Conservation (phyloP, 2,113 vertebrate species). For the Elephas maximus region DNA sequence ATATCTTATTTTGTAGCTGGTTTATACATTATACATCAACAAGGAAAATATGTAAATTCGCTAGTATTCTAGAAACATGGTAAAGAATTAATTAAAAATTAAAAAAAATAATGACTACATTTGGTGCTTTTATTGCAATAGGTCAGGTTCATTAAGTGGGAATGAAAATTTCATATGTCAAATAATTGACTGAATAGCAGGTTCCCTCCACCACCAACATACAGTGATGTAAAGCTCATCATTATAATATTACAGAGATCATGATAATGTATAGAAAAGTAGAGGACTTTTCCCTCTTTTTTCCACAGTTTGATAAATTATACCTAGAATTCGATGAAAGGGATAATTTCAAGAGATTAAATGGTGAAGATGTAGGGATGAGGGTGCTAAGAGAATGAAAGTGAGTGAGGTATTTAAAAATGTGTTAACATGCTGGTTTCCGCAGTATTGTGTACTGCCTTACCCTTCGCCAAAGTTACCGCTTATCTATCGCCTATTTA, state of each 20-base stretch:
- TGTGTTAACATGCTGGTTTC: neutral
- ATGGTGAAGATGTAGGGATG: neutral
- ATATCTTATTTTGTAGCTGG: neutral
- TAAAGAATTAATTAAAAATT: constrained; percentile 7
- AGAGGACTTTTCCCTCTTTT: neutral
- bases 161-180: neutral
- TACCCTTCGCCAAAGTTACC: no score
- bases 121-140: neutral
- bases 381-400: neutral
- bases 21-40: neutral
- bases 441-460: no score
- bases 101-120: neutral
- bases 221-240: neutral
- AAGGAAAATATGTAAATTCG: neutral
- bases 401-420: neutral
- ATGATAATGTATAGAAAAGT: neutral
- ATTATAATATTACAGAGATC: neutral
- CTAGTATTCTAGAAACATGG: neutral
- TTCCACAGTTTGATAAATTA: neutral
- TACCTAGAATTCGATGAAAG: neutral
- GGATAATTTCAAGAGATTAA: neutral
- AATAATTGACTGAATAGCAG: neutral
- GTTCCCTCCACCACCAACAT: neutral
- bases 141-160: neutral
- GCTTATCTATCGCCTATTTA: no score